Conservation (phyloP, 2,113 vertebrate genomes). For the Acrocephalus kingi region DNA sequence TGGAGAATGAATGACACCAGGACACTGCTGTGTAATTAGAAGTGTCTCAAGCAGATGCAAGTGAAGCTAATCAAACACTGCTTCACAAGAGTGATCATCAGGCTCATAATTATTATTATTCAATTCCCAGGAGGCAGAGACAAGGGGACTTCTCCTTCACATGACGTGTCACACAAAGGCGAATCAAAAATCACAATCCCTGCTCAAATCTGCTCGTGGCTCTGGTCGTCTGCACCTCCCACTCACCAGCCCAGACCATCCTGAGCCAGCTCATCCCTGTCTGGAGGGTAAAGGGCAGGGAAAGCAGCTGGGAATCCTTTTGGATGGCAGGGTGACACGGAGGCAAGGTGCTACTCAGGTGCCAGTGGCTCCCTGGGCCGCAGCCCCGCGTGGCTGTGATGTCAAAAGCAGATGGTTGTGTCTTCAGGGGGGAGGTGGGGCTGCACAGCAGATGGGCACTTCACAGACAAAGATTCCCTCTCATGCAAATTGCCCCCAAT, state of each 20-base stretch:
- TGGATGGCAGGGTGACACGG: not conserved
- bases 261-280: not conserved
- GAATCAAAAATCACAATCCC: not conserved
- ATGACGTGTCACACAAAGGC: not conserved
- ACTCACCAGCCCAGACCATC: not conserved
- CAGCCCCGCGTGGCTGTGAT: not conserved
- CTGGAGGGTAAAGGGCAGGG: rapidly evolving
- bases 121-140: not conserved
- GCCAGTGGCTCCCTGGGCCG: not conserved
- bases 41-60: conserved; percentile 41
- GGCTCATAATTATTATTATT: conserved; percentile 18
- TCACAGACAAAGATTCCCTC: conserved; percentile 53
- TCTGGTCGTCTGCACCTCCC: not conserved
- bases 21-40: not conserved
- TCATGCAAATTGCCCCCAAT: conserved; percentile 49
- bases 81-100: conserved; percentile 17
- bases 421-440: conserved; percentile 15
- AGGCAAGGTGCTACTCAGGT: not conserved
- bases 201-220: not conserved
- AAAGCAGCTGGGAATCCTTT: not conserved
- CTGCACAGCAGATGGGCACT: conserved; percentile 59
- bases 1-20: not conserved
- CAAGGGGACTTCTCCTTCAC: not conserved
- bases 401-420: conserved; percentile 58
- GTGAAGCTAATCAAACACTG: conserved; percentile 23